Percentiles rank a stretch among this genome's conserved stretches.
Evolutionary conservation across 2,113 vertebrate genomes (phyloP).

Genomic region (Blennius ocellaris): DNA sequence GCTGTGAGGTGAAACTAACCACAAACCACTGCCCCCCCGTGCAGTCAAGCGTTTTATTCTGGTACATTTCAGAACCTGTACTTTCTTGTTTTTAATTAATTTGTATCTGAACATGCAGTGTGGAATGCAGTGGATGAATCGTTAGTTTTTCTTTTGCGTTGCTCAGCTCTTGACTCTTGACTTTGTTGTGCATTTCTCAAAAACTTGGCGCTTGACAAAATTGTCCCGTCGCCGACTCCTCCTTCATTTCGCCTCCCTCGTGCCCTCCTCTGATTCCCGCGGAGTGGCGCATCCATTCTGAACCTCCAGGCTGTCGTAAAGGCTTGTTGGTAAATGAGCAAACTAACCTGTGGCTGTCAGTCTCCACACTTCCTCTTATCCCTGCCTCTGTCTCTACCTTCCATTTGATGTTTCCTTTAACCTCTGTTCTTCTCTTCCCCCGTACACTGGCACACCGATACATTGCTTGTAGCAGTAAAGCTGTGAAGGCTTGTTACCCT

Average conservation of each 20-base stretch:
- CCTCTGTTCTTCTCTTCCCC: not conserved
- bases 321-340: slow-evolving; percentile 59
- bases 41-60: no score
- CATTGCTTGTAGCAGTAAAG: slow-evolving; percentile 8
- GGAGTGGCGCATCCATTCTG: slow-evolving; percentile 45
- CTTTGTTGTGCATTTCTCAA: not conserved
- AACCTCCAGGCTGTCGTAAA: slow-evolving; percentile 46
- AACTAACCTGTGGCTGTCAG: slow-evolving; percentile 46
- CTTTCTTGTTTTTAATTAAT: no score
- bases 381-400: slow-evolving; percentile 12
- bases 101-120: no score
- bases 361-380: slow-evolving; percentile 25
- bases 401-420: slow-evolving; percentile 13
- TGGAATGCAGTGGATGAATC: slow-evolving; percentile 1
- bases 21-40: no score
- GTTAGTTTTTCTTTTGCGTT: not conserved
- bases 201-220: not conserved
- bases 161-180: not conserved
- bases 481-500: slow-evolving; percentile 17
- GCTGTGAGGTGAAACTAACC: no score
- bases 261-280: slow-evolving; percentile 29
- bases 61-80: no score
- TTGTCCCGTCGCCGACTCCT: not conserved
- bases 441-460: slow-evolving; percentile 1
- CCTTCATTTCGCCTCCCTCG: slow-evolving; percentile 13